Conservation (phyloP, 2,113 vertebrate genomes). For the Probosciger aterrimus region DNA sequence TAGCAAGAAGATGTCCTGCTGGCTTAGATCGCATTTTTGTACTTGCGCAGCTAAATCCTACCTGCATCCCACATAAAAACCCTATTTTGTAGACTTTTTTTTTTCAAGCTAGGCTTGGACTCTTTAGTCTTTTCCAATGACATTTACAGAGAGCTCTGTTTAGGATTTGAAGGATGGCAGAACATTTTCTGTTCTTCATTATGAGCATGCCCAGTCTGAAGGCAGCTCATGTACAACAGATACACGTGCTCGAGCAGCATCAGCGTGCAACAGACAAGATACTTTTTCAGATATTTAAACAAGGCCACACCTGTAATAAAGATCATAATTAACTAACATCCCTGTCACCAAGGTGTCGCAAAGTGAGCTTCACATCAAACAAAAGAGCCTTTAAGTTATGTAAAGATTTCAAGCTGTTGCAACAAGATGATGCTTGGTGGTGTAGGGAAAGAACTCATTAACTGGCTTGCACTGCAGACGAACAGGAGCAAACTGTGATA, state of each 20-base stretch:
- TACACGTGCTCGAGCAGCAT: neutral
- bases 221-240: rapidly evolving
- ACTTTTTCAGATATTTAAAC: neutral
- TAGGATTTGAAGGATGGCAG: neutral
- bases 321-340: neutral
- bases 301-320: neutral
- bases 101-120: neutral
- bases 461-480: neutral
- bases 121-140: neutral
- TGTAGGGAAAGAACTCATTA: neutral
- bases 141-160: neutral
- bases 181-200: neutral
- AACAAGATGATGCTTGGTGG: rapidly evolving
- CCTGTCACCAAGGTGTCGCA: neutral
- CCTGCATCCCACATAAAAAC: neutral
- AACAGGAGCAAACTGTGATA: neutral
- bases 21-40: neutral
- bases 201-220: neutral
- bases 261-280: neutral
- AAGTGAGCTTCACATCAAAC: neutral
- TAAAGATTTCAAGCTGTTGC: neutral
- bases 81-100: neutral
- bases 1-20: neutral
- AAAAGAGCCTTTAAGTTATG: neutral
- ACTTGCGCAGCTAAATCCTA: neutral